Percentiles rank a stretch among this genome's conserved stretches.
phyloP scores from a whole-genome alignment of 2,797 vertebrate species.

The Alexandromys oeconomus region DNA sequence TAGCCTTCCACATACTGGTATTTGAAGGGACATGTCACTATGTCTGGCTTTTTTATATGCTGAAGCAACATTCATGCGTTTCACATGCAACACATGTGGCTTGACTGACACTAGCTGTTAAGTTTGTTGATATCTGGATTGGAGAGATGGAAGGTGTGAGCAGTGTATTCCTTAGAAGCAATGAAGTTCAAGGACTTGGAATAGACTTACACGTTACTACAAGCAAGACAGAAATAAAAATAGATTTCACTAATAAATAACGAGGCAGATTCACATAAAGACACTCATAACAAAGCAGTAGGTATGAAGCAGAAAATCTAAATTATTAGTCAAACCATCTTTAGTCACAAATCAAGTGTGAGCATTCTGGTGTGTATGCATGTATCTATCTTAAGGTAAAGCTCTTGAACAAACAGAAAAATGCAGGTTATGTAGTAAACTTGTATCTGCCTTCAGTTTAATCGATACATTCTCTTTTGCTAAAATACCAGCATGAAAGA shows the following conservation, averaged over 20 bases:
- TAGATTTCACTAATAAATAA: neutral
- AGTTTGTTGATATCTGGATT: neutral
- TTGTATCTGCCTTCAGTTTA: neutral
- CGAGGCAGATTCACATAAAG: neutral
- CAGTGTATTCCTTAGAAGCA: neutral
- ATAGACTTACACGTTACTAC: neutral
- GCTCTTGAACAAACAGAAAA: neutral
- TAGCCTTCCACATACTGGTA: too few species aligned
- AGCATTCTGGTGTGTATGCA: neutral
- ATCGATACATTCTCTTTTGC: neutral
- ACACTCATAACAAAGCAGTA: neutral
- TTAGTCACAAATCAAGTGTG: neutral
- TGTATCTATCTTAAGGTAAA: neutral
- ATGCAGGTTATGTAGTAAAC: neutral
- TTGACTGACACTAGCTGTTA: neutral
- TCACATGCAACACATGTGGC: too few species aligned
- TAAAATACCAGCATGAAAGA: neutral
- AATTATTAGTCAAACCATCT: neutral
- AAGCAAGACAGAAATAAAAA: neutral
- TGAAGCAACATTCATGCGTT: neutral
- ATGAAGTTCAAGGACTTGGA: neutral
- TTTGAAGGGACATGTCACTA: too few species aligned
- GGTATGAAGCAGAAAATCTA: neutral
- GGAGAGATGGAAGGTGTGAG: neutral
- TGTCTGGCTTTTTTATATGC: neutral